Percentiles rank a stretch among this genome's conserved stretches.
Evolutionary conservation across 2,797 vertebrate genomes (phyloP).

Genomic region (Falco columbarius): DNA sequence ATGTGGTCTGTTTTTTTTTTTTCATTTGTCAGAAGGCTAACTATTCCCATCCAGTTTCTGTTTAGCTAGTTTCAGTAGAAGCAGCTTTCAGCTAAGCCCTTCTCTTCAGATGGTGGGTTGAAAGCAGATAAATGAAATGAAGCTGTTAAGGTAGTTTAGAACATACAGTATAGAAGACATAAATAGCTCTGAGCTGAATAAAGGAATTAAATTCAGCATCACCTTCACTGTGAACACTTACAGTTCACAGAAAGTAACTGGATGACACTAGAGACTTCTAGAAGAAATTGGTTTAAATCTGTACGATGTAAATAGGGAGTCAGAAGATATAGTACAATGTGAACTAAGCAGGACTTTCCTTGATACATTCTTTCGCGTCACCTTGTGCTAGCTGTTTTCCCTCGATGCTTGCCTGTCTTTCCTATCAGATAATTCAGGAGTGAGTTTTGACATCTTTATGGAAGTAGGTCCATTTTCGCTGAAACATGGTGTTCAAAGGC

Average conservation of each 20-base stretch:
- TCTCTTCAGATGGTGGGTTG: not conserved
- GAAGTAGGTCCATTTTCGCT: not conserved
- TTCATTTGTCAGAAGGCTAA: not conserved
- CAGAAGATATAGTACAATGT: not conserved
- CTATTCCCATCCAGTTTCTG: not conserved
- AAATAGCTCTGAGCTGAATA: not conserved
- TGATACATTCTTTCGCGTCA: not conserved
- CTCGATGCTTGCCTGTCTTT: not conserved
- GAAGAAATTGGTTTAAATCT: not conserved
- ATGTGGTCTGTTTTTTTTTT: not conserved
- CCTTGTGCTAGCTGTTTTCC: not conserved
- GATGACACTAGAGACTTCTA: not conserved
- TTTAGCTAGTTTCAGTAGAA: not conserved
- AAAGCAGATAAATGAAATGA: not conserved
- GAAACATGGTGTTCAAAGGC: not conserved
- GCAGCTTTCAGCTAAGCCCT: not conserved
- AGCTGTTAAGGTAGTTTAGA: not conserved
- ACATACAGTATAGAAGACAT: not conserved
- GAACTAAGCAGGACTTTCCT: not conserved
- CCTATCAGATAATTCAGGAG: not conserved
- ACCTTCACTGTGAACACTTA: not conserved
- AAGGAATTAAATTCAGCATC: not conserved
- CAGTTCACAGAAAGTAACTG: not conserved
- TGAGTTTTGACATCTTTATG: not conserved
- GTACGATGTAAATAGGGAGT: not conserved